These are phyloP conservation scores for Armadillidium nasatum DNA, from an alignment of 1,140 invertebrate species.

Conservation along the genomic window DNA sequence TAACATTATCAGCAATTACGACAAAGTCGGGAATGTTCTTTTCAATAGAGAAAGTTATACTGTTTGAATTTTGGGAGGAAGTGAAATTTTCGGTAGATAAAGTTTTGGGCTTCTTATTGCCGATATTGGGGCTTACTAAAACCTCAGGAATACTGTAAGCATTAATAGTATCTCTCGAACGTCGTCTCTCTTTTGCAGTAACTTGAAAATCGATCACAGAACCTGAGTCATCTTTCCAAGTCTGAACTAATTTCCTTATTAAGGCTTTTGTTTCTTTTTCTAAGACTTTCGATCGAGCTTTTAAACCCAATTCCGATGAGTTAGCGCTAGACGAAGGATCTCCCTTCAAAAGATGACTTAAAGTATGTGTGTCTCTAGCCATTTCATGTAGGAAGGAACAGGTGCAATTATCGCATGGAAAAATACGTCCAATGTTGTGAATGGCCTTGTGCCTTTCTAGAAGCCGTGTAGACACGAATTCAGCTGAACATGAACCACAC, in stretches of 20 bases:
- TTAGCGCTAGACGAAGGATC: neutral
- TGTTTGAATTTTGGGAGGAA: too few relatives aligned
- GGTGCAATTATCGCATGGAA: neutral
- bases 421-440: neutral
- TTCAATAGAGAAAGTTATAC: too few relatives aligned
- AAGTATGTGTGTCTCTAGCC: neutral
- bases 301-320: neutral
- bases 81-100: too few relatives aligned
- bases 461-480: neutral
- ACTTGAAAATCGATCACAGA: neutral
- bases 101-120: too few relatives aligned
- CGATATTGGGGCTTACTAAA: too few relatives aligned
- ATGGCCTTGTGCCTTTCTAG: neutral
- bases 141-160: neutral
- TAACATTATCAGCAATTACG: too few relatives aligned
- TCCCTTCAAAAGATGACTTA: neutral
- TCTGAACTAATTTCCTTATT: neutral
- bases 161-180: neutral
- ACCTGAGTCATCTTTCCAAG: neutral
- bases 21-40: too few relatives aligned
- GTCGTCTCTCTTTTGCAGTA: neutral
- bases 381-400: neutral
- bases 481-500: neutral
- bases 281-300: neutral
- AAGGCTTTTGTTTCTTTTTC: neutral